Base-by-base conservation (phyloP, 2,113 vertebrate genomes). In the Datnioides undecimradiatus region DNA sequence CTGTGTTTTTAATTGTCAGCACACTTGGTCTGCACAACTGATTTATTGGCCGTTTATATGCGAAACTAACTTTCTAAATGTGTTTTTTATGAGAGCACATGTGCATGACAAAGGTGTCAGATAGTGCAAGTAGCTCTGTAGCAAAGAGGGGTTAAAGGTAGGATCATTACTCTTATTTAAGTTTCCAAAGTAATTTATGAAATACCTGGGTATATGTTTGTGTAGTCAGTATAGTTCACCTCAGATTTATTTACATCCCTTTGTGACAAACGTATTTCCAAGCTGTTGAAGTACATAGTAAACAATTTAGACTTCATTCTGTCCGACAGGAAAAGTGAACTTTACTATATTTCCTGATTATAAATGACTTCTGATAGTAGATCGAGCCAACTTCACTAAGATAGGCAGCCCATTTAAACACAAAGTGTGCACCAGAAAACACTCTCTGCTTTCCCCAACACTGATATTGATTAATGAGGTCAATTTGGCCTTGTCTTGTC, bases 391-490 rank as follows among this genome's bases (percentile, higher is more conserved):
- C 41, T 41, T n/a, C 43, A 77, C 36, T n/a, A 29, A 43, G 31
- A 79, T 9, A 1, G 1, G n/a, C 57, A 69, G 63, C 21, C 69
- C 40, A 59, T 58, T 46, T 23, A 62, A 73, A 87, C 59, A 79
- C 43, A 80, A 46, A 78, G 5, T 21, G 33, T 45, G 36, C 31
- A 75, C 29, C 10, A 86, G 80, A 82, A 90, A 89, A 77, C 72
- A 65, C 27, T 57, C 27, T 17, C 33, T 23, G 62, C 45, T 49
- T 52, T 41, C 13, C 73, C 73, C 0, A 4, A 70, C 75, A 62
- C 70, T 65, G 36, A 85, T 60, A 52, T 10, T 58, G 90, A 93
- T 88, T 73, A 88, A 91, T 86, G 84, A 82, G 88, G 59, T 86
- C 74, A 72, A 75, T 90, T 90, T 88, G 76, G 78, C 68, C 48